Base-by-base conservation (phyloP, 1,140 invertebrate genomes). In the Teleogryllus occipitalis region DNA sequence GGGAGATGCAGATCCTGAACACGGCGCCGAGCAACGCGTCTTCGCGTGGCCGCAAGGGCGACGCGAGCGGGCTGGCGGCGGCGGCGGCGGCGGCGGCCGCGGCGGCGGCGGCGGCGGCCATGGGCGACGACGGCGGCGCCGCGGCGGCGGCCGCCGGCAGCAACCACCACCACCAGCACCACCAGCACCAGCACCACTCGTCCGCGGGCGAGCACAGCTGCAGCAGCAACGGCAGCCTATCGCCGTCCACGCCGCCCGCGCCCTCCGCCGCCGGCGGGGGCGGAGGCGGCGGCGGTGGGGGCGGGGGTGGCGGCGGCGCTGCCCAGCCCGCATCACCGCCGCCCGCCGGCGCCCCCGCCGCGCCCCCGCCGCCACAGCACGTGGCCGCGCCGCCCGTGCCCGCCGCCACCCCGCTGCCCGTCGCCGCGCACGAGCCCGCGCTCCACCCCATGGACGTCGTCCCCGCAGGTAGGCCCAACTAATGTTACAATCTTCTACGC, bases 1-100 rank as follows among this genome's bases (percentile, higher is more conserved):
- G 93, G 87, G 93, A 95, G 85, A 93, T 95, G 93, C 93, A 93
- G 85, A 91, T 92, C 75, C 87, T 94, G 82, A 89, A 87, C 75
- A 87, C 87, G 18, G 86, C 76, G 83, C 83, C 54, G 82, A 65
- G 73, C 54, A 89, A 87, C 75, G 87, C 87, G n/a, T 86, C 76
- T 82, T 83, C 54, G 82, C 14, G 73, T 47, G 46, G 76, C 27
- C 18, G 72, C 76, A 72, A 65, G 39, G 80, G 75, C 39, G 78
- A 77, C 21, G 76, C 75, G 48, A 72, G 81, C 78, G 72, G 80
- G 46, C 46, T 6, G 1, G 81, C 46, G 10, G 79, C 8, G 15
- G 79, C 49, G 22, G 2, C 83, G 21, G 83, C 83, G 21, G 21
- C 83, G 21, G 83, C 83, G 75, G 82, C 79, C 10, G 82, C 84